Base-by-base conservation (phyloP, 2,113 vertebrate genomes). In the Atherinomorus stipes region DNA sequence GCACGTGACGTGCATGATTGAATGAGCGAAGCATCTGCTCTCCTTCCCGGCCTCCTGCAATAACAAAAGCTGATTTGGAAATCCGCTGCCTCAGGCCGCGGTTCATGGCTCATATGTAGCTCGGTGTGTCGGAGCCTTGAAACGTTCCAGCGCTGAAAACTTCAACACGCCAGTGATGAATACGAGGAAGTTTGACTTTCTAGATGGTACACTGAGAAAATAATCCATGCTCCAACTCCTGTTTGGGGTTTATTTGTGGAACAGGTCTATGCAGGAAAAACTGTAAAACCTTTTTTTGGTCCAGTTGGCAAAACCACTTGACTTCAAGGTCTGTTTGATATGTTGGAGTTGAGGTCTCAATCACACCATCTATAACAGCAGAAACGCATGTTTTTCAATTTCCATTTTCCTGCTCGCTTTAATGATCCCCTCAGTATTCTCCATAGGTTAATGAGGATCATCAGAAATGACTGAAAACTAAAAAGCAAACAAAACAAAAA, bases 1-100 rank as follows among this genome's bases (percentile, higher is more conserved):
- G 28, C 63, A 19, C 51, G 70, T 83, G 90, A 85, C 80, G 75
- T 57, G 80, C 79, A 79, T 88, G 89, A 90, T 80, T 85, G 81
- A 89, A 86, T 84, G 82, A 84, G 85, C 28, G 25, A 45, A 75
- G 85, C 89, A 89, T 90, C 85, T 91, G 87, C 78, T 91, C 82
- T 71, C 75, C 64, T 88, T 69, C 71, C 25, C 12, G 76, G 68
- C 75, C 79, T 84, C 77, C 68, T 87, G 74, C 66, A 89, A 87
- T 77, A 90, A 91, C 89, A 90, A 80, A 76, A 61, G 47, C 76
- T 89, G 85, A 84, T 90, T 88, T 84, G 75, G 84, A 76, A 80
- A 74, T 81, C 68, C 23, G 47, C 74, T 11, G 71, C 76, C 77
- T 56, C 1, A 56, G 71, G 82, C 74, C 42, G 9, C 0, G 73